Percentiles rank a stretch among this genome's conserved stretches.
These are phyloP conservation scores for Corythornis leucogaster DNA, from an alignment of 2,797 vertebrate species.

Conservation along the genomic window DNA sequence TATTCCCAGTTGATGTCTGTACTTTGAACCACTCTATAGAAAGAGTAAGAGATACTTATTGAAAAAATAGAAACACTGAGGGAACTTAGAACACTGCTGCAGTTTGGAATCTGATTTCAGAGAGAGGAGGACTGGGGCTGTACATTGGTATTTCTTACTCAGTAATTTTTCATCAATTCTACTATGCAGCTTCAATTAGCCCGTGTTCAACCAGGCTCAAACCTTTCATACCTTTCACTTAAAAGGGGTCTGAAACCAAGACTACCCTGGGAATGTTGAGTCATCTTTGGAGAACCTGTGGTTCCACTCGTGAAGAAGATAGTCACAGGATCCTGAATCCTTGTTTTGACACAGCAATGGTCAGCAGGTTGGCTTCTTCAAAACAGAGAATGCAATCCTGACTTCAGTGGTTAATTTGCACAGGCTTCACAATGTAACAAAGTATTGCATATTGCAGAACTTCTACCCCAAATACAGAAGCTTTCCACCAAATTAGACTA, in stretches of 20 bases:
- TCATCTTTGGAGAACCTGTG: slow-evolving; percentile 86
- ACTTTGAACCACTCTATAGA: not conserved
- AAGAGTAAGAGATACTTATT: not conserved
- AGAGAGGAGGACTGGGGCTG: not conserved
- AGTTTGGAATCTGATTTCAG: not conserved
- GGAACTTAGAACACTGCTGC: not conserved
- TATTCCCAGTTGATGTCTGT: not conserved
- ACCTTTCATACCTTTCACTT: slow-evolving; percentile 75
- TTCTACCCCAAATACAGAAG: not conserved
- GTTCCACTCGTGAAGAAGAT: slow-evolving; percentile 89
- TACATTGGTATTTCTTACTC: not conserved
- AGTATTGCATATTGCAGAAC: not conserved
- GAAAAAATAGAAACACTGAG: not conserved
- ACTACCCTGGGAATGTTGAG: slow-evolving; percentile 82
- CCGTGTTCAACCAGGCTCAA: not conserved
- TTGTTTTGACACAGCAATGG: slow-evolving; percentile 79
- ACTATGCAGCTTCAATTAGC: not conserved
- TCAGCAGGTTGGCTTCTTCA: slow-evolving; percentile 67
- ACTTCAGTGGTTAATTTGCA: not conserved
- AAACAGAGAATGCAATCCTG: not conserved
- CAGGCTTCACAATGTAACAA: not conserved
- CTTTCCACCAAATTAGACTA: not conserved
- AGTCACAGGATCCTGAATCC: slow-evolving; percentile 76
- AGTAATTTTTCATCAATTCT: not conserved
- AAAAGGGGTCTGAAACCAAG: slow-evolving; percentile 80